Evolutionary conservation across 2,797 vertebrate species (phyloP), one percentile per base, ranked within the genome.

Genomic region (Hydrocynus forskahlii): DNA sequence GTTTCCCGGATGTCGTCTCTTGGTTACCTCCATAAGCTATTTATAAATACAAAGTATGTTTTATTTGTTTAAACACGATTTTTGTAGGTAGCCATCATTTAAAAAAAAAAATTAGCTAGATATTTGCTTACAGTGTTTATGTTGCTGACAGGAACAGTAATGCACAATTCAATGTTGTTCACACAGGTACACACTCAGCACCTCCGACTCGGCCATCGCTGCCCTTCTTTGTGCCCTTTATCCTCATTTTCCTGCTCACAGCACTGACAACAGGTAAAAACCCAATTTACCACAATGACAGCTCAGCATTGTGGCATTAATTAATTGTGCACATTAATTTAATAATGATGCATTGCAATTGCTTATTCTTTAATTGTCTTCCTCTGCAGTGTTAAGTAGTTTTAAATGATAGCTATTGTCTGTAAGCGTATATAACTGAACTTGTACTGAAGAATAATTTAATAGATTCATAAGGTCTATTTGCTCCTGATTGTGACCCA

Each of bases 161-260:
- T 17, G 64, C 23, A 17, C 38, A 8, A 4, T 78, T 25, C n/a
- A 38, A 45, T 62, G 76, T 86, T 82, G 72, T 79, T 71, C 1
- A 2, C 2, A 1, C 90, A 99, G 98, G 79, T 99, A 98, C 73
- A 98, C 96, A 0, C 88, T 99, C 84, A 97, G 97, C 91, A 99
- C 97, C 5, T 97, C 98, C 2, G 97, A 97, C 88, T 97, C 97
- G 1, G 97, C 98, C 69, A 98, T 98, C 10, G 98, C 97, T 23
- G 97, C 98, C 48, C 95, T 99, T 7, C 96, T 99, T 25, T 99
- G 98, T 81, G 97, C 97, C 19, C 93, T 99, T 23, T 99, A 99
- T 87, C 98, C 98, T 1, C 98, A 99, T 85, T 99, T 99, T 84
- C 98, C 98, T 0, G 96, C 97, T 79, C 97, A 99, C 89, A 99